phyloP scores from a whole-genome alignment of 2,113 vertebrate species.

The Rhinoderma darwinii region DNA sequence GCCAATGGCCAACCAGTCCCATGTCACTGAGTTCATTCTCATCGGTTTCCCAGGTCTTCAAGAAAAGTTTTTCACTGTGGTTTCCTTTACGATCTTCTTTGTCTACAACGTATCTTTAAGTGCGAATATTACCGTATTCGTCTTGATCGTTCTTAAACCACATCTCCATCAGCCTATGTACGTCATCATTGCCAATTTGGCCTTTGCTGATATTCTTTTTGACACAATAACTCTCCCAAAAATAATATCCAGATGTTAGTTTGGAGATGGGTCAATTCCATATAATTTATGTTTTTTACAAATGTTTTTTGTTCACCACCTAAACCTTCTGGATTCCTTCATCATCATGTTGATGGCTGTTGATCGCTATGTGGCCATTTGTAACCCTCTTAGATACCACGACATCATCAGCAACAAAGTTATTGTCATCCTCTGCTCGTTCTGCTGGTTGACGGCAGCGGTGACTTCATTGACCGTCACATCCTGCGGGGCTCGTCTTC shows the following conservation, averaged over 20 bases:
- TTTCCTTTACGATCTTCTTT: conserved; percentile 72
- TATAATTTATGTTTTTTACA: conserved; percentile 64
- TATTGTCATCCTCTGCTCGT: no score
- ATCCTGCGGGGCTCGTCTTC: no score
- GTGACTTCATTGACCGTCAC: no score
- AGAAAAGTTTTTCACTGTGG: background rate
- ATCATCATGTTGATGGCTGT: conserved; percentile 64
- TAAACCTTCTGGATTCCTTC: conserved; percentile 62
- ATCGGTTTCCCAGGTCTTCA: background rate
- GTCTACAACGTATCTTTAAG: conserved; percentile 72
- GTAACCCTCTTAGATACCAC: conserved; percentile 61
- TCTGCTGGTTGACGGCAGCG: no score
- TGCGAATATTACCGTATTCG: conserved; percentile 70
- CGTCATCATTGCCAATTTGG: conserved; percentile 65
- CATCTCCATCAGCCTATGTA: conserved; percentile 70
- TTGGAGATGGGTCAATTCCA: conserved; percentile 56
- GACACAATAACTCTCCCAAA: conserved; percentile 65
- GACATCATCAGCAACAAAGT: conserved; percentile 48
- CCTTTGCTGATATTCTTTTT: conserved; percentile 62
- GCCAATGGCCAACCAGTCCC: no score
- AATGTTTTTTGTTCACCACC: conserved; percentile 63
- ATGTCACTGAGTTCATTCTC: no score
- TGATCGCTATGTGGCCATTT: no score
- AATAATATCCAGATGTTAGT: conserved; percentile 63
- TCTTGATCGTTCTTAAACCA: conserved; percentile 55